These are phyloP conservation scores for Mionectes olivaceus DNA, from an alignment of 2,797 vertebrate genomes.

Conservation along the genomic window DNA sequence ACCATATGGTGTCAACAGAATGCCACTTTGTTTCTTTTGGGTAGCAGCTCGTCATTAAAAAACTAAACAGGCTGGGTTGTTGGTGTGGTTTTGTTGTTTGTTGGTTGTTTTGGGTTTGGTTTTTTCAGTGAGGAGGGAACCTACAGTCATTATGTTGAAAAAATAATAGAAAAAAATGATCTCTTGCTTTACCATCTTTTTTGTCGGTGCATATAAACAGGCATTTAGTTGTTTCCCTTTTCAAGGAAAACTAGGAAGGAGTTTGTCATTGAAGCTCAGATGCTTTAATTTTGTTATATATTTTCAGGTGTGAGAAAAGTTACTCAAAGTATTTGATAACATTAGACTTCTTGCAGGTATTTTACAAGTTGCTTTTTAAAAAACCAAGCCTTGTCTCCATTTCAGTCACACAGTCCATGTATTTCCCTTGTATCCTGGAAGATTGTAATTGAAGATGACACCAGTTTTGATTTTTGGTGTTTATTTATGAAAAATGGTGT, in stretches of 20 bases:
- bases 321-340: neutral
- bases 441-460: neutral
- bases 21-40: constrained; percentile 79
- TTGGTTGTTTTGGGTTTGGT: neutral
- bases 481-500: neutral
- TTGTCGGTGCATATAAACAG: neutral
- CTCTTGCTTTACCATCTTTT: constrained; percentile 57
- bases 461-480: neutral
- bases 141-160: constrained; percentile 71
- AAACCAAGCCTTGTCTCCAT: neutral
- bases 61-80: constrained; percentile 66
- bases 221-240: neutral
- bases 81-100: neutral
- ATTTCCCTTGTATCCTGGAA: neutral
- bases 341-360: neutral
- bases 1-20: constrained; percentile 83
- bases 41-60: constrained; percentile 76
- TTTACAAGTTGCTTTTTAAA: neutral
- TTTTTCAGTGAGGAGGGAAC: constrained; percentile 45
- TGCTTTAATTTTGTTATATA: neutral
- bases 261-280: neutral
- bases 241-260: neutral
- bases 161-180: constrained; percentile 60
- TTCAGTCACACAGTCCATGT: neutral
- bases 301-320: neutral